phyloP scores from a whole-genome alignment of 2,888 invertebrate species.

The Proisotoma minuta region DNA sequence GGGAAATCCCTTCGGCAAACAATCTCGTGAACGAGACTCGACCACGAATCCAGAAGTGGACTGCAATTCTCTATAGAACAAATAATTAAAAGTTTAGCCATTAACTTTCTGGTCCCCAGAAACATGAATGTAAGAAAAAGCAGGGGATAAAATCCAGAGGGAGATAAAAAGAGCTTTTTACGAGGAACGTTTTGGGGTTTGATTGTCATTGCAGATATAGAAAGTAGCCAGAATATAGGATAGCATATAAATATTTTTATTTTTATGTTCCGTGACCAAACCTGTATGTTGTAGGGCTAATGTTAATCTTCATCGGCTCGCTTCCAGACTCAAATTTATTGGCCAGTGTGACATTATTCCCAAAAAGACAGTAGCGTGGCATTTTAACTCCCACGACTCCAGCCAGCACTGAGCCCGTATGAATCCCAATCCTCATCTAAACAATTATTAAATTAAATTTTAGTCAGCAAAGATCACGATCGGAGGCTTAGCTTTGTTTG shows the following conservation, averaged over 20 bases:
- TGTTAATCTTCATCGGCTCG: constrained; percentile 81
- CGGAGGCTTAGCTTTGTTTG: neutral
- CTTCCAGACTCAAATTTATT: constrained; percentile 95
- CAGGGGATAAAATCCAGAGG: no score
- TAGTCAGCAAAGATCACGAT: neutral
- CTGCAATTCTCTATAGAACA: constrained; percentile 65
- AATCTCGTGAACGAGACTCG: constrained; percentile 68
- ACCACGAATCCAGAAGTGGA: constrained; percentile 71
- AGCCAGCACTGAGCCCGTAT: constrained; percentile 87
- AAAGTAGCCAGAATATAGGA: no score
- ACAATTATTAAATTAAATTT: constrained; percentile 26
- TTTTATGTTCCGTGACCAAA: constrained; percentile 55
- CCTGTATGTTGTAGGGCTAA: constrained; percentile 89
- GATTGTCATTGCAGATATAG: no score
- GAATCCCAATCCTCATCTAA: constrained; percentile 92
- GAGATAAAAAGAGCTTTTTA: no score
- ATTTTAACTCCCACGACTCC: constrained; percentile 92
- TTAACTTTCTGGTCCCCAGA: neutral
- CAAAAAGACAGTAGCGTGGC: constrained; percentile 90
- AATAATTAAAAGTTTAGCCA: constrained; percentile 8
- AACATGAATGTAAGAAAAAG: no score
- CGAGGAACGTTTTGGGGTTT: no score
- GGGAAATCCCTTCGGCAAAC: constrained; percentile 80
- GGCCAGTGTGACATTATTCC: constrained; percentile 89
- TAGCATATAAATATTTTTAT: neutral